A percentile compares a stretch with the other conserved stretches of the same genome.
These are phyloP conservation scores for Gobiocypris rarus DNA, from an alignment of 2,113 vertebrate genomes.

Conservation along the genomic window DNA sequence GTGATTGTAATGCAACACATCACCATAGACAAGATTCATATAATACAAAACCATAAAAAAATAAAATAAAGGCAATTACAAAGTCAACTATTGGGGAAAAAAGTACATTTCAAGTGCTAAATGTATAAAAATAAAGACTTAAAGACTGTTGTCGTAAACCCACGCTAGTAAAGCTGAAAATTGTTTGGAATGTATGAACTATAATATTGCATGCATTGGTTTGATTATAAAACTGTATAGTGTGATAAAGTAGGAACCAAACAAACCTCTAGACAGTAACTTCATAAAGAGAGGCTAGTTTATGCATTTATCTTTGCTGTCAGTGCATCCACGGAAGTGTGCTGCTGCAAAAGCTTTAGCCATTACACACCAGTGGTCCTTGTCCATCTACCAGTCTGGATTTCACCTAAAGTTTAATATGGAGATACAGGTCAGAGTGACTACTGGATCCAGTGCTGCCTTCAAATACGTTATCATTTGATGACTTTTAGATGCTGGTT, in stretches of 20 bases:
- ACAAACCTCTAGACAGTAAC: constrained; percentile 39
- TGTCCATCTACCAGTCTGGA: constrained; percentile 34
- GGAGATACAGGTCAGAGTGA: background rate
- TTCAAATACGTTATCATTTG: background rate
- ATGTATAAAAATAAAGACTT: background rate
- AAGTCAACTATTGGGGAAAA: background rate
- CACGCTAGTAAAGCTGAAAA: background rate
- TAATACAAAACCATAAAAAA: constrained; percentile 8
- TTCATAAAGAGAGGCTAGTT: constrained; percentile 31
- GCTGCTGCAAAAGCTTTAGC: background rate
- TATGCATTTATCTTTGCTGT: background rate
- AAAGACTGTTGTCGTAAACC: background rate
- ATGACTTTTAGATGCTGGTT: background rate
- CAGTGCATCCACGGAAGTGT: background rate
- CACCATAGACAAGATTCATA: background rate
- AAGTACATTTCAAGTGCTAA: constrained; percentile 36
- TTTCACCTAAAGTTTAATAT: constrained; percentile 44
- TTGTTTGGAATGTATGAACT: constrained; percentile 13
- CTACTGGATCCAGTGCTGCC: background rate
- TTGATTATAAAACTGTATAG: constrained; percentile 15
- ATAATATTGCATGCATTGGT: constrained; percentile 20
- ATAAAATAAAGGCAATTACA: constrained; percentile 1
- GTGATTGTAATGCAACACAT: background rate
- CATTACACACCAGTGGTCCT: constrained; percentile 47
- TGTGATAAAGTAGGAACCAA: constrained; percentile 21